Conservation (phyloP, 2,888 invertebrate genomes). For the Sarcophaga caerulescens region DNA sequence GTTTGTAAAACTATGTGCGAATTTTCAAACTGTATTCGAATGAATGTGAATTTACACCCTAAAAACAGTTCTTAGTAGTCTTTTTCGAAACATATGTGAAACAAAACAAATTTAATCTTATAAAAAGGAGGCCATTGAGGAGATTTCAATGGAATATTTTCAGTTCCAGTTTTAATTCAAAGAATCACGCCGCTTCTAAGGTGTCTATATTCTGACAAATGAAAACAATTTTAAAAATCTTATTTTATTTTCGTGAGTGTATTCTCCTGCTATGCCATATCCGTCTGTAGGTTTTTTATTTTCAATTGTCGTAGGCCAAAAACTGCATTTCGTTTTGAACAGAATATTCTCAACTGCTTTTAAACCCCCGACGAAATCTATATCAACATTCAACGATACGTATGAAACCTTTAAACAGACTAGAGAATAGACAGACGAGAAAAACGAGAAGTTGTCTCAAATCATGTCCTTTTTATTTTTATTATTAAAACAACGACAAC, state of each 20-base stretch:
- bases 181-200: too few species aligned
- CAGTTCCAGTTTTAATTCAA: too few species aligned
- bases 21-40: constrained; percentile 3
- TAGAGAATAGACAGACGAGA: not conserved
- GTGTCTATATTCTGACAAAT: too few species aligned
- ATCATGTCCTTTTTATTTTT: constrained; percentile 48
- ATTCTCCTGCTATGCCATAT: not conserved
- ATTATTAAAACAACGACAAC: constrained; percentile 47
- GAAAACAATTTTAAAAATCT: too few species aligned
- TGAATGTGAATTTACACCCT: constrained; percentile 4
- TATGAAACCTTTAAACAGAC: not conserved
- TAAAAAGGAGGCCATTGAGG: too few species aligned
- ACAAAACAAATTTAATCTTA: too few species aligned
- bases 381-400: constrained; percentile 19
- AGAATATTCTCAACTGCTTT: constrained; percentile 17
- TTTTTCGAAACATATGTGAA: too few species aligned
- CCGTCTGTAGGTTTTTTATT: not conserved
- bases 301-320: constrained; percentile 29
- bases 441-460: constrained; percentile 53
- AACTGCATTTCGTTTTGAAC: constrained; percentile 41
- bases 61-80: constrained; percentile 6
- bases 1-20: constrained; percentile 1
- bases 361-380: constrained; percentile 26
- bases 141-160: too few species aligned
- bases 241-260: constrained; percentile 17